phyloP scores from a whole-genome alignment of 1,140 invertebrate genomes.

The Drosophila insularis region DNA sequence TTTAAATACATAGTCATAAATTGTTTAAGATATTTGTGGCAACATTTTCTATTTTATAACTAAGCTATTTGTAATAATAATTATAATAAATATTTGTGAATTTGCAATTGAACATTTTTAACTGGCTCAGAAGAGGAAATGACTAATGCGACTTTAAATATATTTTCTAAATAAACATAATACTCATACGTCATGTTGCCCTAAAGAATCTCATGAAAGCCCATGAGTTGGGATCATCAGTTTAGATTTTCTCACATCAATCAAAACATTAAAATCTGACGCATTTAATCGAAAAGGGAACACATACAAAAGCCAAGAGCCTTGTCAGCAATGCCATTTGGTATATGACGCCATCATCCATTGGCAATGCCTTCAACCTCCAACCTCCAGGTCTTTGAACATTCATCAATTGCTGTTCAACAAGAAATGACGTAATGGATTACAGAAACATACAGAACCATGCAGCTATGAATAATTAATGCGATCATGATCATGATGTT shows the following conservation, averaged over 20 bases:
- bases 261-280: not conserved
- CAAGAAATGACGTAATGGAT: constrained; percentile 13
- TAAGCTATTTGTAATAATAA: too few species aligned
- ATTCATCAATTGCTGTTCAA: not conserved
- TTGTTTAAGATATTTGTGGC: too few species aligned
- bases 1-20: too few species aligned
- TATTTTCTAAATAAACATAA: not conserved
- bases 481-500: not conserved
- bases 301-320: not conserved
- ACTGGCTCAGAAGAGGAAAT: too few species aligned
- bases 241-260: not conserved
- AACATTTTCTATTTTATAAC: too few species aligned
- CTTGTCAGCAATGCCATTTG: not conserved
- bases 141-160: too few species aligned
- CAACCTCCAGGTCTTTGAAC: not conserved
- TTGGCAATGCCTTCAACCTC: not conserved
- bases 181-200: not conserved
- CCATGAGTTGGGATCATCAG: too few species aligned
- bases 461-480: constrained; percentile 5
- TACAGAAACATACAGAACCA: constrained; percentile 8
- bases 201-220: too few species aligned
- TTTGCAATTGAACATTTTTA: too few species aligned
- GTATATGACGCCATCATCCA: constrained; percentile 2
- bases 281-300: not conserved
- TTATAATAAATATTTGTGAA: too few species aligned